Evolutionary conservation across 2,113 vertebrate species (phyloP).

Genomic region (Butorides virescens): DNA sequence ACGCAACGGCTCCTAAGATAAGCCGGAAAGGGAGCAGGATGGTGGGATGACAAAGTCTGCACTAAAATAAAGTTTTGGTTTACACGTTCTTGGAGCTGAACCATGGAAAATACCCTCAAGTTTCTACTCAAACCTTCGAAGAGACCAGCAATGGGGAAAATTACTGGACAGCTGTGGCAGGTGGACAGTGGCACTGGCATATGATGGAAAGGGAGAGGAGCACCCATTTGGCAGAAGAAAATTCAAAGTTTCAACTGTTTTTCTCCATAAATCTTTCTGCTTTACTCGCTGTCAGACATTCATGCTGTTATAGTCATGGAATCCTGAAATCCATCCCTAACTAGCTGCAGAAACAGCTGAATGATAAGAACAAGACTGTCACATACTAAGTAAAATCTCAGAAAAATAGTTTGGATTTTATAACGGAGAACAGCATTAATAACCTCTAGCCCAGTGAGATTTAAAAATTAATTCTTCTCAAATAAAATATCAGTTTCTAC

Average conservation of each 20-base stretch:
- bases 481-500: not conserved
- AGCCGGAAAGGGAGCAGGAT: accelerated
- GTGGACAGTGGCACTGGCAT: not conserved
- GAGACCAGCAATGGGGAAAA: not conserved
- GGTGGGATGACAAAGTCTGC: not conserved
- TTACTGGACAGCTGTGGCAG: not conserved
- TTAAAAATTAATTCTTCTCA: not conserved
- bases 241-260: not conserved
- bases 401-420: not conserved
- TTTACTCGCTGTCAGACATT: not conserved
- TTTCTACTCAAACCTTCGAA: not conserved
- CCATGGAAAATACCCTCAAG: not conserved
- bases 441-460: not conserved
- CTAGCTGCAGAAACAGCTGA: not conserved
- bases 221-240: not conserved
- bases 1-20: accelerated
- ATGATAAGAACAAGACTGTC: not conserved
- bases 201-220: not conserved
- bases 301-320: not conserved
- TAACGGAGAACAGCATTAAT: not conserved
- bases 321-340: not conserved
- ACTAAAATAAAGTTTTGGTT: accelerated
- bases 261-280: not conserved
- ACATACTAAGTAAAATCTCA: not conserved
- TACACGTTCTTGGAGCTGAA: not conserved